Percentiles rank a stretch among this genome's conserved stretches.
These are phyloP conservation scores for Haliclona indistincta DNA, from an alignment of 37 sponge, comb jelly and placozoan genomes.

Conservation along the genomic window DNA sequence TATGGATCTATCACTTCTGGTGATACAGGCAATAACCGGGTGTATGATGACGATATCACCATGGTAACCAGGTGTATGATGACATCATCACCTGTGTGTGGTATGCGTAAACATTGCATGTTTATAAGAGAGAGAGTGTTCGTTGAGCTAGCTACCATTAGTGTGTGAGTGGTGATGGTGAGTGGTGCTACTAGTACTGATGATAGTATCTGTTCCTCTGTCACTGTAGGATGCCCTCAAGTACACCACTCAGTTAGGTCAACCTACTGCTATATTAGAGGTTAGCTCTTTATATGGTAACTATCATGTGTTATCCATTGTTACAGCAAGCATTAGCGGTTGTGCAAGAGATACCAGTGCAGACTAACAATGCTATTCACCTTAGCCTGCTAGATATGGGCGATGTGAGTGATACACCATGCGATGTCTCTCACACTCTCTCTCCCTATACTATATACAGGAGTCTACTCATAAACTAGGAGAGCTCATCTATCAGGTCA, in stretches of 20 bases:
- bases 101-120: too few relatives aligned
- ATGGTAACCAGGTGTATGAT: too few relatives aligned
- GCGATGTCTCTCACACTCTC: not conserved
- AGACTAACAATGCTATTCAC: slow-evolving; percentile 79
- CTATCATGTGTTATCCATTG: not conserved
- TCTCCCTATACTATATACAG: not conserved
- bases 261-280: not conserved
- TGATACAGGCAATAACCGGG: too few relatives aligned
- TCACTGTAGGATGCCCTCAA: slow-evolving; percentile 26
- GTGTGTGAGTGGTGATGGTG: too few relatives aligned
- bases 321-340: slow-evolving; percentile 34
- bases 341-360: slow-evolving; percentile 32
- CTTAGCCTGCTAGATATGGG: slow-evolving; percentile 49
- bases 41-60: too few relatives aligned
- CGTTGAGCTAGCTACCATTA: too few relatives aligned
- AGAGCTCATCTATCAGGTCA: slow-evolving; percentile 27
- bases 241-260: slow-evolving; percentile 25
- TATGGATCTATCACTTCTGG: too few relatives aligned
- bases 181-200: too few relatives aligned
- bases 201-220: not conserved
- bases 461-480: slow-evolving; percentile 44
- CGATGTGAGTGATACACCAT: slow-evolving; percentile 17
- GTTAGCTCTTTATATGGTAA: slow-evolving; percentile 5
- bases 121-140: too few relatives aligned
- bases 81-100: too few relatives aligned